Percentiles rank a stretch among this genome's conserved stretches.
phyloP scores from a whole-genome alignment of 2,888 invertebrate genomes.

The Erannis defoliaria region DNA sequence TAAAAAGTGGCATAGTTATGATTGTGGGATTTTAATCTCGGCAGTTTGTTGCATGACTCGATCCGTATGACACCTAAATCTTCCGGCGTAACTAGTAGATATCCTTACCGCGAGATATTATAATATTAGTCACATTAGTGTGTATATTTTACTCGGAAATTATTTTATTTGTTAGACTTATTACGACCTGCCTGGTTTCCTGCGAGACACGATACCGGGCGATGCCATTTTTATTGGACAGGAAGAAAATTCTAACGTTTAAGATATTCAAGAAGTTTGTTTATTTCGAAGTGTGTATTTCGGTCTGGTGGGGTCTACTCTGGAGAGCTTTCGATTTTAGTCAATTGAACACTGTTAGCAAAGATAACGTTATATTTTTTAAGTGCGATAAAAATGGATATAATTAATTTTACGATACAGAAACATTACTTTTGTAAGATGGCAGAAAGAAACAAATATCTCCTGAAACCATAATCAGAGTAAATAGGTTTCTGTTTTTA shows the following conservation, averaged over 20 bases:
- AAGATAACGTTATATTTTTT: no score
- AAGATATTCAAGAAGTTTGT: constrained; percentile 77
- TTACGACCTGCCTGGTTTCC: constrained; percentile 79
- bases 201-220: constrained; percentile 75
- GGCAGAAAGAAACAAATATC: no score
- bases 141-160: constrained; percentile 81
- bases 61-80: constrained; percentile 77
- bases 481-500: no score
- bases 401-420: no score
- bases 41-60: constrained; percentile 54
- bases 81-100: constrained; percentile 81
- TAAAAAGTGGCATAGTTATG: not conserved
- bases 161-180: constrained; percentile 85
- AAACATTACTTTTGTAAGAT: no score
- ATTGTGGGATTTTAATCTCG: constrained; percentile 27
- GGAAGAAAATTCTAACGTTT: constrained; percentile 84
- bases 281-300: constrained; percentile 60
- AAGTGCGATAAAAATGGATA: no score
- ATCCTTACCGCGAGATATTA: constrained; percentile 81
- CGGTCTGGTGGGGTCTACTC: constrained; percentile 51
- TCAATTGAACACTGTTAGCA: not conserved
- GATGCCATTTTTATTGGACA: constrained; percentile 81
- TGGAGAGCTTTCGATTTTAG: constrained; percentile 19
- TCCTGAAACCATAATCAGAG: no score
- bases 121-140: constrained; percentile 86